phyloP scores from a whole-genome alignment of 2,888 invertebrate genomes.

The Camptogramma bilineatum region DNA sequence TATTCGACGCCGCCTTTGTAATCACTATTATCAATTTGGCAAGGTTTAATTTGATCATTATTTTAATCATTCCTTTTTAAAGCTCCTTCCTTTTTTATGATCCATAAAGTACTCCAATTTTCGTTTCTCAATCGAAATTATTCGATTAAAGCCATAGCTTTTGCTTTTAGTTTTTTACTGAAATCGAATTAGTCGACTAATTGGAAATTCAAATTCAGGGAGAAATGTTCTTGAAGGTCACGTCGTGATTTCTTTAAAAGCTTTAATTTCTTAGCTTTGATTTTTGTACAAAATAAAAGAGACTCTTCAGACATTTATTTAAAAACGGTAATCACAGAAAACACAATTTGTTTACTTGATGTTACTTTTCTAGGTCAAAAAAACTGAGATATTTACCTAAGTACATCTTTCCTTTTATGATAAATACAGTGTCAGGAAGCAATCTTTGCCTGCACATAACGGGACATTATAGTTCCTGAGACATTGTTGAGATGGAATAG shows the following conservation, averaged over 20 bases:
- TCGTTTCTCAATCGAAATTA: conserved; percentile 39
- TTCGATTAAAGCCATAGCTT: conserved; percentile 39
- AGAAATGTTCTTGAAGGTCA: conserved; percentile 16
- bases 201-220: conserved; percentile 36
- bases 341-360: background rate
- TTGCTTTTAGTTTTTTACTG: conserved; percentile 38
- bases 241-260: background rate
- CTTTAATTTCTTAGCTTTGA: background rate
- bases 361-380: background rate
- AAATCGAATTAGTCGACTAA: conserved; percentile 38
- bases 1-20: conserved; percentile 65
- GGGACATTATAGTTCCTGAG: too few relatives aligned
- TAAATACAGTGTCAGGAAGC: too few relatives aligned
- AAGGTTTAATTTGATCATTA: conserved; percentile 70
- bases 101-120: conserved; percentile 43
- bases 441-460: too few relatives aligned
- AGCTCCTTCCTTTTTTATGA: conserved; percentile 41
- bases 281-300: background rate
- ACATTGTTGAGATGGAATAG: too few relatives aligned
- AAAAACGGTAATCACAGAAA: background rate
- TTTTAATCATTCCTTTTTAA: conserved; percentile 52
- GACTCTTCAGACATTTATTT: background rate
- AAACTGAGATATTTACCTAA: too few relatives aligned
- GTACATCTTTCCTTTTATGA: too few relatives aligned
- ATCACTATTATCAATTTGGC: conserved; percentile 82